Evolutionary conservation across 2,113 vertebrate genomes (phyloP).

Genomic region (Sprattus sprattus): DNA sequence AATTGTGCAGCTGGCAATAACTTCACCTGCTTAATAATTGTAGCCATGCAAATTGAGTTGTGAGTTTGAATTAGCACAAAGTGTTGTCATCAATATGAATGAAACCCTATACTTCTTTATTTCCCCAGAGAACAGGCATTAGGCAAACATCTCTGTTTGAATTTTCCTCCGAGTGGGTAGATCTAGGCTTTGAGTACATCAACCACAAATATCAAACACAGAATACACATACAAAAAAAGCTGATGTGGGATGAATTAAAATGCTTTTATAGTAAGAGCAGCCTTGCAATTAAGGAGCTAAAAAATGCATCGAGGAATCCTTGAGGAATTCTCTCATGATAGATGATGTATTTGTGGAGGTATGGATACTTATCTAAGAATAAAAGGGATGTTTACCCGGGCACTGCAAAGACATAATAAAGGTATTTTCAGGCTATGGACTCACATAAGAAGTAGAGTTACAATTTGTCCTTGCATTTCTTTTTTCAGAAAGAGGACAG

Average conservation of each 20-base stretch:
- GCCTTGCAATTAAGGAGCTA: background rate
- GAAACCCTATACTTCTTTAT: background rate
- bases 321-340: background rate
- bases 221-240: background rate
- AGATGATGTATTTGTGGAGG: background rate
- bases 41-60: conserved; percentile 11
- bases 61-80: background rate
- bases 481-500: background rate
- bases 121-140: background rate
- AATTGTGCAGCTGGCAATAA: background rate
- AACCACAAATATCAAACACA: background rate
- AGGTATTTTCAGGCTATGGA: background rate
- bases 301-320: background rate
- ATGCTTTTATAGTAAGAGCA: background rate
- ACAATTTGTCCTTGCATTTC: background rate
- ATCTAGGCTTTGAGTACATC: background rate
- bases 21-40: background rate
- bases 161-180: background rate
- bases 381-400: background rate
- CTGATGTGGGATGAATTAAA: background rate
- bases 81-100: background rate
- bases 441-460: background rate
- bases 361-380: background rate
- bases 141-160: background rate
- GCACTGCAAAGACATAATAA: background rate